Percentiles rank a stretch among this genome's conserved stretches.
Evolutionary conservation across 2,113 vertebrate species (phyloP).

Genomic region (Aegithalos caudatus): DNA sequence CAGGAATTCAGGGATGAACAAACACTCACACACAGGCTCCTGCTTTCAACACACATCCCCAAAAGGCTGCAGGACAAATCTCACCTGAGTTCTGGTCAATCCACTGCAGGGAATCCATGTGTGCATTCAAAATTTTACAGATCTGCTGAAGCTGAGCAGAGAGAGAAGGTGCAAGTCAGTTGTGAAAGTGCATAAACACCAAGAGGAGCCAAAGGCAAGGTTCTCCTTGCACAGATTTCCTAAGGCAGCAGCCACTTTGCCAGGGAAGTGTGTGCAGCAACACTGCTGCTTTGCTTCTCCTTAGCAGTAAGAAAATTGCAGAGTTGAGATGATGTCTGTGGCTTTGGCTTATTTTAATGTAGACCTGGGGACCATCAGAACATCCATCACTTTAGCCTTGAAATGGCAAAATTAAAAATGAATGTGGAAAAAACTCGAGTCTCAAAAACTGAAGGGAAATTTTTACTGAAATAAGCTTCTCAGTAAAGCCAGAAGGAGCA

Average conservation of each 20-base stretch:
- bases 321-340: background rate
- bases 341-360: background rate
- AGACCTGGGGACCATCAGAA: background rate
- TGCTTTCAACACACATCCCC: background rate
- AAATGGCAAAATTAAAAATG: background rate
- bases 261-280: background rate
- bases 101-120: conserved; percentile 98
- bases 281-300: background rate
- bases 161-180: background rate
- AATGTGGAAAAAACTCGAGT: background rate
- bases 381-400: background rate
- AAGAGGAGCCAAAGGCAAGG: background rate
- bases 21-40: background rate
- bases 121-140: conserved; percentile 96
- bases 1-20: background rate
- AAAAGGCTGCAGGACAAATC: background rate
- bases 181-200: background rate
- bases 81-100: conserved; percentile 92
- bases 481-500: background rate
- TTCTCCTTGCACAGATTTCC: background rate
- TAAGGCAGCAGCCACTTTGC: background rate
- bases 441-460: background rate
- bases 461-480: background rate
- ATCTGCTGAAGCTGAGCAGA: conserved; percentile 89
- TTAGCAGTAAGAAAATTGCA: background rate